These are phyloP conservation scores for Sardina pilchardus DNA, from an alignment of 2,113 vertebrate genomes.

Conservation along the genomic window DNA sequence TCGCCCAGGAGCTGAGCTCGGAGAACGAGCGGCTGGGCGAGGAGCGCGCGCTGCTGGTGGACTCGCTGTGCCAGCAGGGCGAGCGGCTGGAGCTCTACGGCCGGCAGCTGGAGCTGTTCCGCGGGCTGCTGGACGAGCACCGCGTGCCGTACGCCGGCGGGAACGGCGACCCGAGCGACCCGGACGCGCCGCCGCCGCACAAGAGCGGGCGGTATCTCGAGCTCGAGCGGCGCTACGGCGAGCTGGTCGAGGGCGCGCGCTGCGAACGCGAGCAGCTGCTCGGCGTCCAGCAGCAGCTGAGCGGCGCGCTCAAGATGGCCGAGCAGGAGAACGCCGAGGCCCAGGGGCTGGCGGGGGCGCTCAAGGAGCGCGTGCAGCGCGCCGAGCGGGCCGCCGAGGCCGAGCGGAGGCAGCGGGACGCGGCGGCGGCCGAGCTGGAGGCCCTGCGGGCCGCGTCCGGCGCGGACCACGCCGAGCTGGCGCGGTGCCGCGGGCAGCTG, in stretches of 20 bases:
- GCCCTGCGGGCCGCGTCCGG: constrained; percentile 73
- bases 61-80: constrained; percentile 85
- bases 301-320: constrained; percentile 86
- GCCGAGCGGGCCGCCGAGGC: constrained; percentile 81
- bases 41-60: constrained; percentile 84
- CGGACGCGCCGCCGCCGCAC: constrained; percentile 79
- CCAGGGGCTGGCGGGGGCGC: constrained; percentile 81
- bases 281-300: constrained; percentile 86
- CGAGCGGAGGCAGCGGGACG: constrained; percentile 77
- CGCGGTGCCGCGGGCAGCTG: constrained; percentile 77
- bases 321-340: constrained; percentile 88
- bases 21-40: constrained; percentile 86
- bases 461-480: constrained; percentile 78
- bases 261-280: constrained; percentile 86
- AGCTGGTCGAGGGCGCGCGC: constrained; percentile 79
- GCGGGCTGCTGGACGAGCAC: constrained; percentile 82
- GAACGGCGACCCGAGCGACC: constrained; percentile 39
- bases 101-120: constrained; percentile 82
- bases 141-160: constrained; percentile 73
- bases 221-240: constrained; percentile 82
- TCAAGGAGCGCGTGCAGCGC: constrained; percentile 85
- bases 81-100: constrained; percentile 82
- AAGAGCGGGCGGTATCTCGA: constrained; percentile 85
- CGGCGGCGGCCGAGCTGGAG: constrained; percentile 74
- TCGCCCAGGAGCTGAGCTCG: constrained; percentile 83